Conservation (phyloP, 2,888 invertebrate species). For the Pemphredon lugubris region DNA sequence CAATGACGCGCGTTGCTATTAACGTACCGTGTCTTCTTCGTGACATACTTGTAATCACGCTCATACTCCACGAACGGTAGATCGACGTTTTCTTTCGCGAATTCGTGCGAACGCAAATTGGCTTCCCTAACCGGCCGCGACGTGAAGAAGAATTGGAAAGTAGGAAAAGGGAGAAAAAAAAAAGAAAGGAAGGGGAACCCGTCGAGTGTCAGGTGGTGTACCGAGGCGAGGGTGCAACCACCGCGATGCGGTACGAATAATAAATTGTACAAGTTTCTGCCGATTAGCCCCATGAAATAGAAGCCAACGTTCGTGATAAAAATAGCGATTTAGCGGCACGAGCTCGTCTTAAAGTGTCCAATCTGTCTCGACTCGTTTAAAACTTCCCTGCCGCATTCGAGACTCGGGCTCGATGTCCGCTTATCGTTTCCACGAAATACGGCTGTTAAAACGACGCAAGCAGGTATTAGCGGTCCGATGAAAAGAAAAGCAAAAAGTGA, state of each 20-base stretch:
- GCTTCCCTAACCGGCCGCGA: neutral
- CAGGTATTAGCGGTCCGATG: too few relatives aligned
- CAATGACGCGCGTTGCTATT: slow-evolving; percentile 12
- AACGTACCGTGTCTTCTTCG: neutral
- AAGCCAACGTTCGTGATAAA: slow-evolving; percentile 52
- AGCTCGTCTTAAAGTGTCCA: slow-evolving; percentile 56
- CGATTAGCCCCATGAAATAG: slow-evolving; percentile 55
- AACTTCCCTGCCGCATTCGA: slow-evolving; percentile 54
- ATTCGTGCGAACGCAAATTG: slow-evolving; percentile 16
- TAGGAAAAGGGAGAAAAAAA: slow-evolving; percentile 4
- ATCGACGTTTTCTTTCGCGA: neutral
- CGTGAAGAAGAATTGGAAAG: slow-evolving; percentile 7
- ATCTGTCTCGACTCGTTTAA: slow-evolving; percentile 48
- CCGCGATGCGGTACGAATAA: slow-evolving; percentile 41
- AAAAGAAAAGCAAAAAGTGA: neutral
- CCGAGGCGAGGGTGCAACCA: slow-evolving; percentile 11
- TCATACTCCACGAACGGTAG: neutral
- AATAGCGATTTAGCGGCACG: slow-evolving; percentile 61
- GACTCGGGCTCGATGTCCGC: too few relatives aligned
- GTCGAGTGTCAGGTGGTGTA: slow-evolving; percentile 8
- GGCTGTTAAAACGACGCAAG: too few relatives aligned
- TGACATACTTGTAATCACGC: slow-evolving; percentile 2
- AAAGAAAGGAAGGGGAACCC: neutral
- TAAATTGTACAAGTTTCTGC: slow-evolving; percentile 56
- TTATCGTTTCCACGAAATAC: too few relatives aligned